These are phyloP conservation scores for Grammomys dolichurus DNA, from an alignment of 2,113 vertebrate genomes.

Conservation along the genomic window DNA sequence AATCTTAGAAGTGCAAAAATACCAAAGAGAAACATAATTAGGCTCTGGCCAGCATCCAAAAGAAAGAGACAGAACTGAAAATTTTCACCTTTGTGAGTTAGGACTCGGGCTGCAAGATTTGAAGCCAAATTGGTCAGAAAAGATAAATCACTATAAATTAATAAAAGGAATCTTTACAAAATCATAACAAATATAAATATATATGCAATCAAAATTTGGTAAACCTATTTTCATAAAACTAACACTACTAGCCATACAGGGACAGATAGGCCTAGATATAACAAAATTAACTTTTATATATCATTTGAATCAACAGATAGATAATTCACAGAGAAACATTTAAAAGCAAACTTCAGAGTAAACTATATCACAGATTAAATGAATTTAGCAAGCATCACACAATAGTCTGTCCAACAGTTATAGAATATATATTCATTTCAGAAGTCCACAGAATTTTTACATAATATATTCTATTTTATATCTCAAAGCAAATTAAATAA, in stretches of 20 bases:
- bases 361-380: not conserved
- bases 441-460: not conserved
- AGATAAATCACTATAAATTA: not conserved
- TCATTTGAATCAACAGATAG: not conserved
- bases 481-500: not conserved
- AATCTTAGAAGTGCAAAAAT: too few relatives aligned
- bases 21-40: too few relatives aligned
- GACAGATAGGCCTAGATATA: not conserved
- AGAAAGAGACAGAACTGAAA: too few relatives aligned
- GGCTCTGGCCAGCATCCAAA: too few relatives aligned
- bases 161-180: not conserved
- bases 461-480: not conserved
- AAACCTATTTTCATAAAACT: not conserved
- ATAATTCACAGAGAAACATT: not conserved
- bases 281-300: not conserved
- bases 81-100: too few relatives aligned
- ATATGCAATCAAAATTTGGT: not conserved
- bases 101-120: too few relatives aligned
- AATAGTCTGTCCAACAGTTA: not conserved
- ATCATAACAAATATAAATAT: not conserved
- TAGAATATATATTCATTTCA: not conserved
- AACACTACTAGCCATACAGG: not conserved
- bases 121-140: not conserved
- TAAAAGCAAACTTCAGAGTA: not conserved
- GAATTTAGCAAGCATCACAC: not conserved